Percentiles rank a stretch among this genome's conserved stretches.
Evolutionary conservation across 2,113 vertebrate species (phyloP).

Genomic region (Nibea albiflora): DNA sequence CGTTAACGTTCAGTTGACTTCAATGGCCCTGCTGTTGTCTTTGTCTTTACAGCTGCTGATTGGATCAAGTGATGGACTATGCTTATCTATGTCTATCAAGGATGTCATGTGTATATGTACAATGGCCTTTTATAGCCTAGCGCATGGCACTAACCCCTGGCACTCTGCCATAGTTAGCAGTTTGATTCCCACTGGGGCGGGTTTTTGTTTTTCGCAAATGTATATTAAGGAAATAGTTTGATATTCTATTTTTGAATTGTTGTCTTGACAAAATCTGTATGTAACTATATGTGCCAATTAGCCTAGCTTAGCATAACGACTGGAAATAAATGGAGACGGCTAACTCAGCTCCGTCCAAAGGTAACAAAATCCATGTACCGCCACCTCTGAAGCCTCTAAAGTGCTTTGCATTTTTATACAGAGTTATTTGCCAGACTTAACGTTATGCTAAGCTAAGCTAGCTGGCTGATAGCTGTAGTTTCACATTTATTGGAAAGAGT

Average conservation of each 20-base stretch:
- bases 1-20: slow-evolving; percentile 34
- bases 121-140: slow-evolving; percentile 61
- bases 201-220: neutral
- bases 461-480: slow-evolving; percentile 3
- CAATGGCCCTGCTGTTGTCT: slow-evolving; percentile 50
- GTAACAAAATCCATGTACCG: neutral
- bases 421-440: neutral
- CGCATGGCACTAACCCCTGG: slow-evolving; percentile 52
- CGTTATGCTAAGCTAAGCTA: slow-evolving; percentile 12
- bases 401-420: too few relatives aligned
- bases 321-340: neutral
- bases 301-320: slow-evolving; percentile 2
- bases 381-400: neutral
- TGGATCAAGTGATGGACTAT: slow-evolving; percentile 60
- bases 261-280: neutral
- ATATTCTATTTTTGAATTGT: neutral
- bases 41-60: slow-evolving; percentile 69
- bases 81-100: slow-evolving; percentile 64
- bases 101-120: slow-evolving; percentile 63
- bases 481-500: slow-evolving; percentile 1
- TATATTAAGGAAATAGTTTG: neutral
- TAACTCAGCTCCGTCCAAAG: neutral
- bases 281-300: neutral
- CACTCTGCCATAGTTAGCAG: neutral
- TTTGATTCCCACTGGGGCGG: slow-evolving; percentile 1